Evolutionary conservation across 2,113 vertebrate species (phyloP).

Genomic region (Ahaetulla prasina): DNA sequence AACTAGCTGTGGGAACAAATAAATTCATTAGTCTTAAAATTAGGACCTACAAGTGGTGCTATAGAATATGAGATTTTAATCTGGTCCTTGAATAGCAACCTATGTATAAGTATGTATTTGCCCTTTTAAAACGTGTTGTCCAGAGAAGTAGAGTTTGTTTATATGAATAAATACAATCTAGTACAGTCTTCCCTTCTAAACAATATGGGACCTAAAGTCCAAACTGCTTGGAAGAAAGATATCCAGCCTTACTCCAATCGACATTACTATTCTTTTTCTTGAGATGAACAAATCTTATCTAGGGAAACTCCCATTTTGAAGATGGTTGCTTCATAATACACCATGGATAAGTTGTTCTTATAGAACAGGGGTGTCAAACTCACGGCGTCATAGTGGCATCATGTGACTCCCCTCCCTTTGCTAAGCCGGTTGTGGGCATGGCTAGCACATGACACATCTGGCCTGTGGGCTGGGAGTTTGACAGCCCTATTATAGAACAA

Average conservation of each 20-base stretch:
- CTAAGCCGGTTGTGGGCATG: too few relatives aligned
- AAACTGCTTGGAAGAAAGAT: not conserved
- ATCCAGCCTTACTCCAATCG: not conserved
- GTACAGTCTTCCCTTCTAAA: not conserved
- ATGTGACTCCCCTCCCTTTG: too few relatives aligned
- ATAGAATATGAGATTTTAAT: not conserved
- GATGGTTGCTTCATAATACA: not conserved
- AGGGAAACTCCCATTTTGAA: not conserved
- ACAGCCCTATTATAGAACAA: not conserved
- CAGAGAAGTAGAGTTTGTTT: not conserved
- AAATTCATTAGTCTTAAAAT: not conserved
- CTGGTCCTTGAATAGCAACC: not conserved
- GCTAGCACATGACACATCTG: too few relatives aligned
- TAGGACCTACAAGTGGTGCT: too few relatives aligned
- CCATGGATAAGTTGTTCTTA: not conserved
- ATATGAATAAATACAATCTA: not conserved
- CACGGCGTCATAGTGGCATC: fast-evolving
- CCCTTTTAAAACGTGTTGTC: not conserved
- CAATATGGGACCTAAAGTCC: not conserved
- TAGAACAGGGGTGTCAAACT: not conserved
- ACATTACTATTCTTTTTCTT: not conserved
- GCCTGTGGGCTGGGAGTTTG: too few relatives aligned
- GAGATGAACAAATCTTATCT: not conserved
- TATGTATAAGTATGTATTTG: not conserved
- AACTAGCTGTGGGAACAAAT: constrained; percentile 3